These are phyloP conservation scores for Brachionus rubens DNA, from an alignment of 1,140 invertebrate genomes.

Conservation along the genomic window DNA sequence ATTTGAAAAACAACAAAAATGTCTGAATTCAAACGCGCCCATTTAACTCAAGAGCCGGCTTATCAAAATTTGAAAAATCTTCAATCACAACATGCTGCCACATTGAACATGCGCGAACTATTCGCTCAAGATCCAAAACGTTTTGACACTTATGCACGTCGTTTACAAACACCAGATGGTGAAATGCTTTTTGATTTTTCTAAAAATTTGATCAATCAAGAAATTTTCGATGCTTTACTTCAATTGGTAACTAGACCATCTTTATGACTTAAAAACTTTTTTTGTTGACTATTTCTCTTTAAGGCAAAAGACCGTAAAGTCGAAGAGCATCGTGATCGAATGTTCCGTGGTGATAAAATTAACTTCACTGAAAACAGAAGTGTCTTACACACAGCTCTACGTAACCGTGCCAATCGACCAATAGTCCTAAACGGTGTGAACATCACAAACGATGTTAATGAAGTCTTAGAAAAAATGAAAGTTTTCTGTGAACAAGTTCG, in stretches of 20 bases:
- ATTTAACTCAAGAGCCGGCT: conserved; percentile 18
- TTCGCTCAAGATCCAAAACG: conserved; percentile 15
- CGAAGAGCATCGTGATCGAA: conserved; percentile 78
- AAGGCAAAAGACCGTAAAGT: conserved; percentile 78
- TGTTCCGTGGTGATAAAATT: conserved; percentile 91
- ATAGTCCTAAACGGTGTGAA: conserved; percentile 76
- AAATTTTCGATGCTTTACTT: conserved; percentile 34
- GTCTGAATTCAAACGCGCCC: conserved; percentile 31
- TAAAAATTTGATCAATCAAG: conserved; percentile 46
- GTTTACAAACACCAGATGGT: conserved; percentile 45
- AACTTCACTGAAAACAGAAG: conserved; percentile 96
- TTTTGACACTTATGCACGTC: background rate
- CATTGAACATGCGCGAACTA: conserved; percentile 25
- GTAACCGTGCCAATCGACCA: conserved; percentile 75
- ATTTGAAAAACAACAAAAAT: too few relatives aligned
- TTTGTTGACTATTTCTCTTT: conserved; percentile 30
- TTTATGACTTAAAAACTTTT: background rate
- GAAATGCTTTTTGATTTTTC: conserved; percentile 46
- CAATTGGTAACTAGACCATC: background rate
- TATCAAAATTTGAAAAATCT: conserved; percentile 17
- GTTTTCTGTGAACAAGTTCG: conserved; percentile 71
- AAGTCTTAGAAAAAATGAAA: conserved; percentile 89
- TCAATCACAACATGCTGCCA: background rate
- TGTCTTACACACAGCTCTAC: conserved; percentile 87
- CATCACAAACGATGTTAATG: conserved; percentile 85